These are phyloP conservation scores for Napeogenes sylphis DNA, from an alignment of 2,888 invertebrate genomes.

Conservation along the genomic window DNA sequence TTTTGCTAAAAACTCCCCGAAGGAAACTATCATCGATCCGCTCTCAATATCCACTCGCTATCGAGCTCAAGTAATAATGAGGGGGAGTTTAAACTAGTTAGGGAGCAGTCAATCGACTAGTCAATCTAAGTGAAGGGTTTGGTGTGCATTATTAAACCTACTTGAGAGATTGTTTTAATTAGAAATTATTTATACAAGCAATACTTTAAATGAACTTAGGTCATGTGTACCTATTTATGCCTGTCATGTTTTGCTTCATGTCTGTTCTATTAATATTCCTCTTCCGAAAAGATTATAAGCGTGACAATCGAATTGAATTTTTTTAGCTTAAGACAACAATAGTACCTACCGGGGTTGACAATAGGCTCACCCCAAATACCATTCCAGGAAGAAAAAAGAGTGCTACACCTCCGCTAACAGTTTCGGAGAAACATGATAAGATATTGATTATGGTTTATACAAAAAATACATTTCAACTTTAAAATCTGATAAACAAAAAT, in stretches of 20 bases:
- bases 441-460: neutral
- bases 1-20: too few species aligned
- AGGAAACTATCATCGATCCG: neutral
- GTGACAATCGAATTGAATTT: too few species aligned
- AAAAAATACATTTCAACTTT: neutral
- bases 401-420: too few species aligned
- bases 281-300: too few species aligned
- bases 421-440: too few species aligned
- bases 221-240: too few species aligned
- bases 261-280: too few species aligned
- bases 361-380: too few species aligned
- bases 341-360: too few species aligned
- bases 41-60: constrained; percentile 3
- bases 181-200: neutral
- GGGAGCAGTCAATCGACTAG: constrained; percentile 38
- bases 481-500: neutral
- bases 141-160: constrained; percentile 18
- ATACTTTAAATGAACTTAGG: neutral
- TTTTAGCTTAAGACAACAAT: too few species aligned
- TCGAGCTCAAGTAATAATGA: constrained; percentile 35
- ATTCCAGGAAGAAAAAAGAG: too few species aligned
- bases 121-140: constrained; percentile 40
- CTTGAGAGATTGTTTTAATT: constrained; percentile 2
- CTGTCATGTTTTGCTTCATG: too few species aligned
- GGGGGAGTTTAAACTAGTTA: constrained; percentile 41